Base-by-base conservation (phyloP, 2,797 vertebrate species). In the Tragopan temminckii region DNA sequence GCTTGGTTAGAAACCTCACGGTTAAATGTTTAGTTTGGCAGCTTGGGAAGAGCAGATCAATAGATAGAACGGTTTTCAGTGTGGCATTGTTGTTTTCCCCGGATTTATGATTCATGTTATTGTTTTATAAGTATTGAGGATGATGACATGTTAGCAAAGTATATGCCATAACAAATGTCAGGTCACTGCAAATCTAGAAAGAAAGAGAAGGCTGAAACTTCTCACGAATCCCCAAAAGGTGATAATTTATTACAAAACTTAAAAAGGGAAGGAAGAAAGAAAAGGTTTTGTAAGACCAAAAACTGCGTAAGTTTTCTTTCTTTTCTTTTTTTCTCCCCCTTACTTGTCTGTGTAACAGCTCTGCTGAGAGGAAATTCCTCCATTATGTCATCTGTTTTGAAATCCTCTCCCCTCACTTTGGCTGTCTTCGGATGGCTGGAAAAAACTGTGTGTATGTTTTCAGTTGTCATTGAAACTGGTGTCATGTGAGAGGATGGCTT, bases 291-390 rank as follows among this genome's bases (percentile, higher is more conserved):
- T 76, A 78, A 80, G 75, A 72, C 31, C 45, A 86, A 59, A 61
- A 69, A 46, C 20, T 9, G 3, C 62, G 86, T 21, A 18, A 80
- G 31, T 52, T 81, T 91, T 94, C 45, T 82, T 63, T 89, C 70
- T 91, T 93, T 8, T 63, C 48, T 50, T 69, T 8, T 59, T 24
- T 8, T 8, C 16, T 3, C 1, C 1, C 13, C 20, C 21, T 27
- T 38, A 14, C 38, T 86, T 84, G 80, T 52, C 52, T 53, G 66
- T 85, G 7, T 55, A 87, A 57, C 80, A 61, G 46, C 90, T 93
- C 55, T 80, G 33, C 85, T 59, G 85, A 96, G 85, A 96, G 95
- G 88, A 91, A 96, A 96, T 97, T 95, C 96, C 95, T 95, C 76
- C 79, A 59, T 93, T 96, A 94, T 77, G 76, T 93, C 80, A 96